Conservation (phyloP, 2,797 vertebrate species). For the Chanos chanos region DNA sequence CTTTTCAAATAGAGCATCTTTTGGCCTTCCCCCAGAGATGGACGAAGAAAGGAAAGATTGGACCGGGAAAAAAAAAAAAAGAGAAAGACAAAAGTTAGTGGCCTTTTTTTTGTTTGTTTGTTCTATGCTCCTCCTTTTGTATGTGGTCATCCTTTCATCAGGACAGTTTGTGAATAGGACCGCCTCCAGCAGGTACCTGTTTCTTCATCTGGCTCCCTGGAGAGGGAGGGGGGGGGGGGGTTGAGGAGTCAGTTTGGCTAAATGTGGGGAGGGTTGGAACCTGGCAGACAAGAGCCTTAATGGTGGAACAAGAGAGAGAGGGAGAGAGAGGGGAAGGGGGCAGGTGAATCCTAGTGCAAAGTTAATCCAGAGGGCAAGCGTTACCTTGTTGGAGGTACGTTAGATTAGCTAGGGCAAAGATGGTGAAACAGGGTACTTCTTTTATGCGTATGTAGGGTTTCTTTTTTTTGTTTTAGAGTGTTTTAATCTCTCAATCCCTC, state of each 20-base stretch:
- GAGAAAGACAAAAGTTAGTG: slow-evolving; percentile 5
- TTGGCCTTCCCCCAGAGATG: slow-evolving; percentile 36
- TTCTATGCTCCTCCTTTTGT: slow-evolving; percentile 30
- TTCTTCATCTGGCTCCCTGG: slow-evolving; percentile 34
- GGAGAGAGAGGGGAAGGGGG: background rate
- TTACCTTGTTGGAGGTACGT: slow-evolving; percentile 24
- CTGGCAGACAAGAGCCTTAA: slow-evolving; percentile 2
- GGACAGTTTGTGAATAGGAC: slow-evolving; percentile 43
- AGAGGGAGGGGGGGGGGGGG: background rate
- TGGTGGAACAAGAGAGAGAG: background rate
- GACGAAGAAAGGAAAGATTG: slow-evolving; percentile 46
- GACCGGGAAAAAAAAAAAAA: slow-evolving; percentile 1
- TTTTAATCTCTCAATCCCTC: too few relatives aligned
- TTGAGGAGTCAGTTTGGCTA: slow-evolving; percentile 16
- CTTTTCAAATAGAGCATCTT: slow-evolving; percentile 57
- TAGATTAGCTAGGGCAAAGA: too few relatives aligned
- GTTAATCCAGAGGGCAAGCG: slow-evolving; percentile 39
- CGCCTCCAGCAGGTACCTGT: slow-evolving; percentile 38
- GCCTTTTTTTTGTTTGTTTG: slow-evolving; percentile 33
- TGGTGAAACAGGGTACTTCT: too few relatives aligned
- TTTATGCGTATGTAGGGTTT: background rate
- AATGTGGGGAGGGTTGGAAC: background rate
- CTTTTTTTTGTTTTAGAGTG: background rate
- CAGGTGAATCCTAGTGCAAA: slow-evolving; percentile 39
- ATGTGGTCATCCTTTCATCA: slow-evolving; percentile 31